Evolutionary conservation across 2,797 vertebrate genomes (phyloP).

Genomic region (Thripadectes ignobilis): DNA sequence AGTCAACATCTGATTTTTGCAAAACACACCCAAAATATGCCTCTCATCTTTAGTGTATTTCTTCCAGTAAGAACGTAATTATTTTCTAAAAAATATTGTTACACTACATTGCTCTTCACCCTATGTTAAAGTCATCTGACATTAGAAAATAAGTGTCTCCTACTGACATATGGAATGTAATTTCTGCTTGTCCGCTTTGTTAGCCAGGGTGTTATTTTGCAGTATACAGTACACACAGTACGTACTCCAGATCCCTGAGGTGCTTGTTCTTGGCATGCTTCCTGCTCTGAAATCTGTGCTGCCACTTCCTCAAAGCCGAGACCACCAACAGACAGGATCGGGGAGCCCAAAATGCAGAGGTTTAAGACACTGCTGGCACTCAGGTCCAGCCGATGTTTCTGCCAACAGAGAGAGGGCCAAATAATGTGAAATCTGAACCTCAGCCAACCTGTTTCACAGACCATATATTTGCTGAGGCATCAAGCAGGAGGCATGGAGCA

Average conservation of each 20-base stretch:
- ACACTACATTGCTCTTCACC: not conserved
- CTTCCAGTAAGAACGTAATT: not conserved
- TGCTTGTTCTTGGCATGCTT: not conserved
- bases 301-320: not conserved
- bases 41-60: not conserved
- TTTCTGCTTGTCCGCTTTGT: not conserved
- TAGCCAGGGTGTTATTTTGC: not conserved
- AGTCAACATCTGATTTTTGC: not conserved
- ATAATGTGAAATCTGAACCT: not conserved
- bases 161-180: not conserved
- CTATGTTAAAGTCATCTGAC: not conserved
- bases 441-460: conserved; percentile 26
- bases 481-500: not conserved
- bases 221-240: not conserved
- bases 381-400: not conserved
- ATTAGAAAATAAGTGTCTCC: not conserved
- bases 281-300: conserved; percentile 3
- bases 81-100: not conserved
- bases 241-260: not conserved
- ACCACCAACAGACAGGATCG: conserved; percentile 5
- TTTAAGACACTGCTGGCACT: not conserved
- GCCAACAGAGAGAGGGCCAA: not conserved
- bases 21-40: not conserved
- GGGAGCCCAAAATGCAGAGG: not conserved
- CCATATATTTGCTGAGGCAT: conserved; percentile 24